Evolutionary conservation across 2,888 invertebrate species (phyloP), one percentile per base, ranked within the genome.

Genomic region (Ophraella communa): DNA sequence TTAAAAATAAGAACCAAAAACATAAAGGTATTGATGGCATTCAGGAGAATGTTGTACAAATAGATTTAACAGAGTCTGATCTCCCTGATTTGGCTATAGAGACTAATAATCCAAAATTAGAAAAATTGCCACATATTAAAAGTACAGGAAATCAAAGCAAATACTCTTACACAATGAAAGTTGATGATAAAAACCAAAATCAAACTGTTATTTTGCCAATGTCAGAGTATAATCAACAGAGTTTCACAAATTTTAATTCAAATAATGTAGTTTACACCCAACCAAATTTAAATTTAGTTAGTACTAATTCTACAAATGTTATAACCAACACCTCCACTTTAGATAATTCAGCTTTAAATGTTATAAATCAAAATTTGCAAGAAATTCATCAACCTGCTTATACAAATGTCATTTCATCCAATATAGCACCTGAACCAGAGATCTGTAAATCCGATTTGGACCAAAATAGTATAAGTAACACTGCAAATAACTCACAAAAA

Each of bases 11-110:
- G 33, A 45, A 57, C 24, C 14, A 33, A 39, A 66, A 56, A 35
- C 60, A 59, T 21, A 69, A 62, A 51, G 63, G 66, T 14, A n/a
- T 59, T 8, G 54, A 52, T 30, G 42, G 55, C 47, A 45, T 65
- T 10, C 72, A 72, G 7, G 72, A 75, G 4, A 69, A 66, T 54
- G 66, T 79, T 10, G 75, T 79, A 18, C 78, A 79, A 68, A 79
- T 80, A 39, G 81, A 80, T 70, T 67, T 80, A 56, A 78, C 79
- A 8, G 73, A 75, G 30, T 62, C 66, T 14, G 73, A 76, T 14
- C 57, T 62, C 8, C 58, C 66, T 11, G 65, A 59, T 20, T 74
- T 71, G 52, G 72, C 71, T 27, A 59, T 71, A 5, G 71, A 70
- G 20, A 63, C 67, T 18, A 64, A 57, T 27, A 39, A 24, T 45